These are phyloP conservation scores for Scaptodrosophila lebanonensis DNA, from an alignment of 1,140 invertebrate genomes.

Conservation along the genomic window DNA sequence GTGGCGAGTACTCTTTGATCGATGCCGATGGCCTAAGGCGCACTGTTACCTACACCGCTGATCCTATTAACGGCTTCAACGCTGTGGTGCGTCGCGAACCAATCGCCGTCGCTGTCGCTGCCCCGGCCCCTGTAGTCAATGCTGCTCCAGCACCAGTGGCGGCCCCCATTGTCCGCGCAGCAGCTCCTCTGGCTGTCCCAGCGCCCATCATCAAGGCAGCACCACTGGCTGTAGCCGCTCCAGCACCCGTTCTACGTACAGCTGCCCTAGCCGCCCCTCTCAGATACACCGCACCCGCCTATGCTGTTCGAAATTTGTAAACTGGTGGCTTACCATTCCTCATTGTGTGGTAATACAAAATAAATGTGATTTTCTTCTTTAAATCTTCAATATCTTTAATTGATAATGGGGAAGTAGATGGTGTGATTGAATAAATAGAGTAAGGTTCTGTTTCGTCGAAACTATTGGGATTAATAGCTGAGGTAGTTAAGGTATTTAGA, in stretches of 20 bases:
- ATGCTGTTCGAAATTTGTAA: conserved; percentile 56
- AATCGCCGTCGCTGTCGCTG: conserved; percentile 47
- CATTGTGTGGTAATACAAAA: conserved; percentile 27
- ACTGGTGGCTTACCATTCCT: not conserved
- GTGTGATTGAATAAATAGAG: too few relatives aligned
- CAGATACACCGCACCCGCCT: conserved; percentile 49
- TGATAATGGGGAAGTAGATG: not conserved
- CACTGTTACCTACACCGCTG: conserved; percentile 76
- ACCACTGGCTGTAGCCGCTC: conserved; percentile 44
- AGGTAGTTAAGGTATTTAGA: too few relatives aligned
- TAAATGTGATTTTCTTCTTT: conserved; percentile 56
- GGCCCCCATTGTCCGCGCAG: conserved; percentile 31
- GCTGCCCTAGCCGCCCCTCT: conserved; percentile 46
- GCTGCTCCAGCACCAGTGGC: conserved; percentile 45
- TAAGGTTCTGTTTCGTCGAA: too few relatives aligned
- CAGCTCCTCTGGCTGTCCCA: conserved; percentile 17
- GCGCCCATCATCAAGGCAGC: conserved; percentile 33
- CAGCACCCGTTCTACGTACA: conserved; percentile 50
- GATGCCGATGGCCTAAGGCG: conserved; percentile 71
- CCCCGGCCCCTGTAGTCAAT: conserved; percentile 43
- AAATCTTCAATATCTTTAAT: not conserved
- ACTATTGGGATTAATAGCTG: too few relatives aligned
- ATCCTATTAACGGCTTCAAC: conserved; percentile 71
- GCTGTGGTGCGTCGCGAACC: conserved; percentile 76
- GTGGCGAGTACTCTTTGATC: conserved; percentile 60